Percentiles rank a stretch among this genome's conserved stretches.
Evolutionary conservation across 1,140 invertebrate species (phyloP).

Genomic region (Melanaphis sacchari): DNA sequence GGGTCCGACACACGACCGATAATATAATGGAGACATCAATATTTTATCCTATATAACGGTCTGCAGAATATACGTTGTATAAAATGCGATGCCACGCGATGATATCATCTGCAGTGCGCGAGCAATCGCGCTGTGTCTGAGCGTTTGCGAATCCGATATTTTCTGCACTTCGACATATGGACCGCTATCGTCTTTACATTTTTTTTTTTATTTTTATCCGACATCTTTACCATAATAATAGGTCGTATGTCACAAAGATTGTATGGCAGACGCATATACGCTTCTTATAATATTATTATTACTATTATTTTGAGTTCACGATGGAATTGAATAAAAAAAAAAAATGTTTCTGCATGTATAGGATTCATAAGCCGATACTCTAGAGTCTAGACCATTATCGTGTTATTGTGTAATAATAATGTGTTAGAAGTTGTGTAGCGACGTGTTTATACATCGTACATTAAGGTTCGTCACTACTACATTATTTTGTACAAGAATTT

Average conservation of each 20-base stretch:
- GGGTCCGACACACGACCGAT: slow-evolving; percentile 49
- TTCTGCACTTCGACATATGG: slow-evolving; percentile 19
- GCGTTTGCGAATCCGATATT: slow-evolving; percentile 54
- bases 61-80: not conserved
- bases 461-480: not conserved
- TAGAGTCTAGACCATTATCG: not conserved
- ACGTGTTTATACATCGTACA: not conserved
- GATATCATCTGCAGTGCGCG: slow-evolving; percentile 16
- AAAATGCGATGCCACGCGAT: slow-evolving; percentile 15
- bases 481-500: not conserved
- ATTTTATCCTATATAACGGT: slow-evolving; percentile 32
- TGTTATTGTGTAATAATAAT: not conserved
- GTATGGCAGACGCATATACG: not conserved
- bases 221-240: not conserved
- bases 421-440: not conserved
- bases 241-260: slow-evolving; percentile 39
- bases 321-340: not conserved
- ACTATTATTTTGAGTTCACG: not conserved
- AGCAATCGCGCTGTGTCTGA: slow-evolving; percentile 20
- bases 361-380: not conserved
- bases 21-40: slow-evolving; percentile 58
- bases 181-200: slow-evolving; percentile 38
- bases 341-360: not conserved
- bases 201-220: slow-evolving; percentile 38
- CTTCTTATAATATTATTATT: not conserved